Conservation (phyloP, 1,140 invertebrate genomes). For the Aphidius ervi region DNA sequence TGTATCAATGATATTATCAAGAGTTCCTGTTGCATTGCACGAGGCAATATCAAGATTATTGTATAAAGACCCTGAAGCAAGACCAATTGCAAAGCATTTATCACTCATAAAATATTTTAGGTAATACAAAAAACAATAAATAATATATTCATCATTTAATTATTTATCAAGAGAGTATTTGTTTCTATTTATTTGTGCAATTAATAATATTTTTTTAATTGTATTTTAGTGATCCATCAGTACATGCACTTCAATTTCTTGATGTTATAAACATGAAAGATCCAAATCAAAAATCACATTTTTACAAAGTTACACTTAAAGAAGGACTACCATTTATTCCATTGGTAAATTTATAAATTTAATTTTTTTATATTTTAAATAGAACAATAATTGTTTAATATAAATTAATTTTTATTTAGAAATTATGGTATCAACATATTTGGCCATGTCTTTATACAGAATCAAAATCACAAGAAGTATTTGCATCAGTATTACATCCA, state of each 20-base stretch:
- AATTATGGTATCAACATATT: conserved; percentile 92
- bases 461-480: conserved; percentile 78
- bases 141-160: conserved; percentile 23
- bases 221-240: conserved; percentile 73
- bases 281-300: conserved; percentile 80
- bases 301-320: conserved; percentile 81
- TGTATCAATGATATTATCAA: conserved; percentile 70
- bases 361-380: not conserved
- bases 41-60: conserved; percentile 82
- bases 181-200: too few species aligned
- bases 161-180: not conserved
- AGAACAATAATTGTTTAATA: not conserved
- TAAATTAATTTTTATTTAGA: conserved; percentile 59
- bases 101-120: conserved; percentile 83
- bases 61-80: conserved; percentile 71
- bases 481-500: conserved; percentile 84
- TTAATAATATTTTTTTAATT: conserved; percentile 34
- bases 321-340: conserved; percentile 85
- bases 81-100: conserved; percentile 83
- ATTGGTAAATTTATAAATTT: conserved; percentile 62
- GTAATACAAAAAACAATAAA: conserved; percentile 55
- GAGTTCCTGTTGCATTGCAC: conserved; percentile 77
- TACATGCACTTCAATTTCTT: conserved; percentile 85
- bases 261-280: conserved; percentile 93
- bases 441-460: conserved; percentile 87